Evolutionary conservation across 1,140 invertebrate species (phyloP).

Genomic region (Brachystomella parvula): DNA sequence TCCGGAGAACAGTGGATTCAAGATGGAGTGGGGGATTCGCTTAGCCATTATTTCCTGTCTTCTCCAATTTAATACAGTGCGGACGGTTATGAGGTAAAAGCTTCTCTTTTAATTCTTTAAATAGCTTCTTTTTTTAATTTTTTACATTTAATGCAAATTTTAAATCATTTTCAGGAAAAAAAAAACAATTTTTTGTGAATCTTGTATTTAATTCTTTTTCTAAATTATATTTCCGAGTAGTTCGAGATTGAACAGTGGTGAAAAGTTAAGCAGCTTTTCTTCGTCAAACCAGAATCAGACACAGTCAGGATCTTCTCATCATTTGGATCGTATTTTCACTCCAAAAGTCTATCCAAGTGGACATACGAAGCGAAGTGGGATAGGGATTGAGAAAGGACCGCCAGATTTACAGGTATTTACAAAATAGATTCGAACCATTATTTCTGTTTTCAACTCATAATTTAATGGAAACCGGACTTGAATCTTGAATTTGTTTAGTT

Average conservation of each 20-base stretch:
- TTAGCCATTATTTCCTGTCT: background rate
- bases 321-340: background rate
- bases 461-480: too few species aligned
- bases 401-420: background rate
- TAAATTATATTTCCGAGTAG: background rate
- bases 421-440: too few species aligned
- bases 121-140: too few species aligned
- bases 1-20: background rate
- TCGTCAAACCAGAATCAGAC: too few species aligned
- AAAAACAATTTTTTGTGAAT: background rate
- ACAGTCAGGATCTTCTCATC: background rate
- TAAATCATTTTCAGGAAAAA: background rate
- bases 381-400: background rate
- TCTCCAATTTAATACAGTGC: too few species aligned
- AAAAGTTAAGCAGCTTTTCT: background rate
- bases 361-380: background rate
- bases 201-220: background rate
- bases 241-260: background rate
- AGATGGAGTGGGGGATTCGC: background rate
- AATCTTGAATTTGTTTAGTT: conserved; percentile 20
- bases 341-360: background rate
- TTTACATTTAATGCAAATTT: background rate
- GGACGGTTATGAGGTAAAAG: too few species aligned
- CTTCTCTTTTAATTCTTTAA: too few species aligned
- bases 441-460: too few species aligned